phyloP scores from a whole-genome alignment of 2,113 vertebrate species.

The Regulus satrapa region DNA sequence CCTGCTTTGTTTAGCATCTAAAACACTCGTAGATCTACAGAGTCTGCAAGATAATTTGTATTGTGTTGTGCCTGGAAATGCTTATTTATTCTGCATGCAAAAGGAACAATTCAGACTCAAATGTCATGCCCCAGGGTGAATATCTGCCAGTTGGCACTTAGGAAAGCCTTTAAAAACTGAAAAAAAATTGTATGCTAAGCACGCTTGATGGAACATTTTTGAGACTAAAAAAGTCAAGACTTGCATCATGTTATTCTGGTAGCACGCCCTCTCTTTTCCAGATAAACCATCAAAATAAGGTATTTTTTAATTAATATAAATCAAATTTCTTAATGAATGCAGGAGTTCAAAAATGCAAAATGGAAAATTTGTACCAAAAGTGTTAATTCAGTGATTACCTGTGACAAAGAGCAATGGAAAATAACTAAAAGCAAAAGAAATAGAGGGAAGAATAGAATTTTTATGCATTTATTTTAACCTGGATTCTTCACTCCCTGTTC shows the following conservation, averaged over 20 bases:
- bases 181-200: neutral
- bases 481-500: neutral
- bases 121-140: conserved; percentile 39
- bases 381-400: neutral
- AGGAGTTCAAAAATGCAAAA: neutral
- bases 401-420: neutral
- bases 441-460: neutral
- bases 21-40: neutral
- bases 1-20: neutral
- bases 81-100: conserved; percentile 47
- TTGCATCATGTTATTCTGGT: conserved; percentile 6
- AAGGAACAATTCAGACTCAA: conserved; percentile 48
- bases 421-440: neutral
- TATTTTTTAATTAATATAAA: neutral
- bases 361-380: neutral
- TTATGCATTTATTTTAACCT: neutral
- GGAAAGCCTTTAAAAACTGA: conserved; percentile 34
- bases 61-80: conserved; percentile 36
- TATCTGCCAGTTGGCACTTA: conserved; percentile 46
- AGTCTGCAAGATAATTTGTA: conserved; percentile 5
- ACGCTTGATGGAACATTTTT: neutral
- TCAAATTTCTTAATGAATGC: neutral
- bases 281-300: neutral
- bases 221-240: conserved; percentile 1
- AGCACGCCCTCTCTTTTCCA: neutral